These are phyloP conservation scores for Myiothlypis coronata DNA, from an alignment of 2,797 vertebrate species.

Conservation along the genomic window DNA sequence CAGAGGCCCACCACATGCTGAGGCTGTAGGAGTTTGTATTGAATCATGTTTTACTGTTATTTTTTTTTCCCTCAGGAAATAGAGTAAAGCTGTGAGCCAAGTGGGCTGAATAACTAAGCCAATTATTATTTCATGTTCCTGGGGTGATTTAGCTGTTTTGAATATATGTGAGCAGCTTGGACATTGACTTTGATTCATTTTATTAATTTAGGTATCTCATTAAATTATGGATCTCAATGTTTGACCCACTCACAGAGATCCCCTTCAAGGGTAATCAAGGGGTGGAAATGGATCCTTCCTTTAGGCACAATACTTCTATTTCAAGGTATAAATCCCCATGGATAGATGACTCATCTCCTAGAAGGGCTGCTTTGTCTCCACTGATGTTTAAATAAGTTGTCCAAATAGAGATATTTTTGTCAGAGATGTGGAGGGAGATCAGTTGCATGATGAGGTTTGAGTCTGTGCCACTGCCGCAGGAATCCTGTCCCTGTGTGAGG, in stretches of 20 bases:
- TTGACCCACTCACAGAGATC: not conserved
- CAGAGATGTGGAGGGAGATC: not conserved
- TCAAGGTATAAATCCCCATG: not conserved
- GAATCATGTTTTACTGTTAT: not conserved
- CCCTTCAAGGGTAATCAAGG: not conserved
- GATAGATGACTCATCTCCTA: constrained; percentile 1
- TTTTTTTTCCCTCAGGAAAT: not conserved
- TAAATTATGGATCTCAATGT: not conserved
- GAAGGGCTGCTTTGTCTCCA: not conserved
- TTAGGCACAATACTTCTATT: not conserved
- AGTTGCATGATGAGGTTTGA: not conserved
- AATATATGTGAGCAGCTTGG: not conserved
- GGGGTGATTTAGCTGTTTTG: not conserved
- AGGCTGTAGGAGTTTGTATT: not conserved
- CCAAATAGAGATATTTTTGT: not conserved
- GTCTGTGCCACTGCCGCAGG: rapidly evolving
- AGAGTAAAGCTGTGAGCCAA: not conserved
- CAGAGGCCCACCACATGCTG: not conserved
- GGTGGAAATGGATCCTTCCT: not conserved
- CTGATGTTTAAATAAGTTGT: not conserved
- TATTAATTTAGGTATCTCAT: not conserved
- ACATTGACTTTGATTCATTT: not conserved
- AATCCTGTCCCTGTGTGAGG: rapidly evolving
- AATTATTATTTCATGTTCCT: not conserved
- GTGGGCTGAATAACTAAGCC: not conserved